Conservation (phyloP, 1,140 invertebrate genomes). For the Papilio machaon region DNA sequence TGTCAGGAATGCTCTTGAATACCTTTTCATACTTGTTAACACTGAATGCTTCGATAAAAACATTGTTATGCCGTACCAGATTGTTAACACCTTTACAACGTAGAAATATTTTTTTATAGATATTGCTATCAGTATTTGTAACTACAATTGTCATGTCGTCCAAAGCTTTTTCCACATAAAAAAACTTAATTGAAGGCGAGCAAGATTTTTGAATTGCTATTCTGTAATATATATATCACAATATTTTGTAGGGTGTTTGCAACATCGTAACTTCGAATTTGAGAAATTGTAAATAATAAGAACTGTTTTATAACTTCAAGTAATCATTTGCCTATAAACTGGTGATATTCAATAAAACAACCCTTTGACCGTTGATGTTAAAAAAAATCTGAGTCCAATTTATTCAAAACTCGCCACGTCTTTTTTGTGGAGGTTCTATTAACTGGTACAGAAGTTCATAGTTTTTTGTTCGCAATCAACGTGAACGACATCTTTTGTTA, state of each 20-base stretch:
- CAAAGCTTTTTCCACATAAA: slow-evolving; percentile 4
- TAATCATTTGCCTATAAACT: slow-evolving; percentile 39
- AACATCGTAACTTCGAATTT: background rate
- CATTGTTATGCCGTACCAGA: background rate
- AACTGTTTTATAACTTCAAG: background rate
- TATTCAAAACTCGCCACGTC: slow-evolving; percentile 59
- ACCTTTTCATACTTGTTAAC: slow-evolving; percentile 28
- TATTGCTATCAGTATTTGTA: background rate
- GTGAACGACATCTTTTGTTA: slow-evolving; percentile 67
- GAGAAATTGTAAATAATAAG: background rate
- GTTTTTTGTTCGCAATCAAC: slow-evolving; percentile 67
- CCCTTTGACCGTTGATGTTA: slow-evolving; percentile 58
- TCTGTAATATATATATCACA: background rate
- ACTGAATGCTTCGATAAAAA: slow-evolving; percentile 10
- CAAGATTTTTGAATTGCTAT: background rate
- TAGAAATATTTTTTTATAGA: background rate
- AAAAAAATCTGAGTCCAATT: slow-evolving; percentile 62
- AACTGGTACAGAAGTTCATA: slow-evolving; percentile 80
- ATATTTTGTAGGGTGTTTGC: background rate
- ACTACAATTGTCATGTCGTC: background rate
- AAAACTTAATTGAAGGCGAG: background rate
- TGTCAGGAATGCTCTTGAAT: slow-evolving; percentile 18
- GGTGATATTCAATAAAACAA: slow-evolving; percentile 49
- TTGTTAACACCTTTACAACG: background rate
- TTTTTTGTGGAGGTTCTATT: slow-evolving; percentile 64